Evolutionary conservation across 2,113 vertebrate species (phyloP), one percentile per base, ranked within the genome.

Genomic region (Oncorhynchus tshawytscha): DNA sequence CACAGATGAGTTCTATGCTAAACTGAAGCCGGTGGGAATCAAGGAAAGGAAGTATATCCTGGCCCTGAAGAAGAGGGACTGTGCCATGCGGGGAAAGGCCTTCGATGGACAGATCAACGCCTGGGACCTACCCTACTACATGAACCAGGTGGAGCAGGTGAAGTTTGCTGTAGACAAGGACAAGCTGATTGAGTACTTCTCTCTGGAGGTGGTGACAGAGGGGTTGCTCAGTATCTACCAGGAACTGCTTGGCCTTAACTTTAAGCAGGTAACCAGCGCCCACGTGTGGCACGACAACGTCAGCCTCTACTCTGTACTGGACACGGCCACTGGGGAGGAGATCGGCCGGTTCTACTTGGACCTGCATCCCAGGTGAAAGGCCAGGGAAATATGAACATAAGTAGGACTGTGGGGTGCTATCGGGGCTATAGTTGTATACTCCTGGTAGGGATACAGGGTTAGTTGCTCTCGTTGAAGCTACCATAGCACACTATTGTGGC

Each of bases 331-430:
- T 0, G 94, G 92, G 78, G 95, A 97, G 84, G 89, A 93, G 54
- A 86, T 98, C 49, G 97, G 97, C 1, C 96, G 95, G 83, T 99
- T 99, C 90, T 99, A 99, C 89, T 81, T 99, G 88, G 97, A 99
- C 88, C 86, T 99, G 39, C 95, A 97, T 77, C 95, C 96, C 75
- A 96, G 97, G 97, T 57, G 54, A 57, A 57, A 57, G 13, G 54
- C 18, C 13, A 20, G 20, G 18, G 54, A 20, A 57, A 20, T 18
- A 45, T 45, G 39, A 18, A 57, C 54, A 15, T 18, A 18, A 57
- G 51, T 16, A 57, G 82, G 39, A 45, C 39, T 45, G 9, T 45
- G 39, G 54, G 54, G 39, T 45, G 39, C 39, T 45, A 45, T 12
- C 54, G 54, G 20, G 15, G 4, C 54, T 20, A 6, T 57, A 57